These are phyloP conservation scores for Cebidichthys violaceus DNA, from an alignment of 2,113 vertebrate species.

Conservation along the genomic window DNA sequence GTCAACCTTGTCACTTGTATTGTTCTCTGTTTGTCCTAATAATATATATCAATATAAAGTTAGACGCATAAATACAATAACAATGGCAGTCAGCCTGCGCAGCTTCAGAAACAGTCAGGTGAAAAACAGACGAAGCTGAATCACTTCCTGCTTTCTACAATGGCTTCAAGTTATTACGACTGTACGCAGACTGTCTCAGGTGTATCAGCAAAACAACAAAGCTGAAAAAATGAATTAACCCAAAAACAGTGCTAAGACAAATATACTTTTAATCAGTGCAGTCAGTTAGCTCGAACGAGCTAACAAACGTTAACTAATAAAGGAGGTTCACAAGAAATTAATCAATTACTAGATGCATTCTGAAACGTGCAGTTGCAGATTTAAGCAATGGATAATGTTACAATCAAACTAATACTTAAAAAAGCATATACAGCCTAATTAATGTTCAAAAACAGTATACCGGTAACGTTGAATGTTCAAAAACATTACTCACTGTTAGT, in stretches of 20 bases:
- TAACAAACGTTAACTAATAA: conserved; percentile 13
- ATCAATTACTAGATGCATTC: neutral
- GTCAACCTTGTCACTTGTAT: neutral
- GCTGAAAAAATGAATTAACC: neutral
- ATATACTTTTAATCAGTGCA: neutral
- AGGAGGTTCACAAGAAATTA: neutral
- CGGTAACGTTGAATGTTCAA: neutral
- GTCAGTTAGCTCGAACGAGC: conserved; percentile 10
- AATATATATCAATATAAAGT: neutral
- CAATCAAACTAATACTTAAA: neutral
- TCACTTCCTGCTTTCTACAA: neutral
- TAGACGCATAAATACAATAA: neutral
- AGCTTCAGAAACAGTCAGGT: neutral
- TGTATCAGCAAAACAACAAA: neutral
- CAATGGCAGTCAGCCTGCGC: neutral
- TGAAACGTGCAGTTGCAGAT: rapidly evolving
- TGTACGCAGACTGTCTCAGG: neutral
- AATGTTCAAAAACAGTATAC: neutral
- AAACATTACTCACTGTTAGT: conserved; percentile 43
- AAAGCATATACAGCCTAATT: neutral
- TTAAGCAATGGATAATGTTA: rapidly evolving
- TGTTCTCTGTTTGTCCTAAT: neutral
- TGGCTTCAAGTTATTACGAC: neutral
- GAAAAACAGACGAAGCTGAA: neutral
- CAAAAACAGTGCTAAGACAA: neutral